Conservation (phyloP, 2,797 vertebrate species). For the Melanotaenia pygmaea region DNA sequence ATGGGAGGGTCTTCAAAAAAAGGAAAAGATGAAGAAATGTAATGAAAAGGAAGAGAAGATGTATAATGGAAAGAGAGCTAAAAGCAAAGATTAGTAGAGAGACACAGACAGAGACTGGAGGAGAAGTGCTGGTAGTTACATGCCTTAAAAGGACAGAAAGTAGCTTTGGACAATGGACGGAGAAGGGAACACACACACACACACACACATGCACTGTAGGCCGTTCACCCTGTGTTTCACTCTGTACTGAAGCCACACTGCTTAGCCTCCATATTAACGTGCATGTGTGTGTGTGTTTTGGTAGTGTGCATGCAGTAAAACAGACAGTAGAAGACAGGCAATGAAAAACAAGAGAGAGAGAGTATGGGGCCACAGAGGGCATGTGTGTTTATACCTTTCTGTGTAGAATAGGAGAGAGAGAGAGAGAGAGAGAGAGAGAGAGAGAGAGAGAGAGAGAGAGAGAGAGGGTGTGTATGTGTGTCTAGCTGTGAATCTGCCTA, state of each 20-base stretch:
- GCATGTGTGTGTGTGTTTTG: conserved; percentile 15
- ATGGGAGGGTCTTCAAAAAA: no score
- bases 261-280: conserved; percentile 14
- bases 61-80: conserved; percentile 55
- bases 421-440: conserved; percentile 11
- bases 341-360: conserved; percentile 43
- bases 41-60: conserved; percentile 41
- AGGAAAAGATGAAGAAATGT: conserved; percentile 3
- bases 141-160: conserved; percentile 81
- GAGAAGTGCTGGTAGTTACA: conserved; percentile 48
- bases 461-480: conserved; percentile 27
- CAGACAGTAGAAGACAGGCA: conserved; percentile 31
- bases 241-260: conserved; percentile 25
- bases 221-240: conserved; percentile 28
- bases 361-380: conserved; percentile 42
- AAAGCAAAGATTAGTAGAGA: conserved; percentile 31
- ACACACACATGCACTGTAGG: conserved; percentile 21
- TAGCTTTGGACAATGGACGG: conserved; percentile 42
- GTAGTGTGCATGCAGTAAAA: conserved; percentile 37
- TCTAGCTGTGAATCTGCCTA: conserved; percentile 56
- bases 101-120: conserved; percentile 10
- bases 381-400: conserved; percentile 49
- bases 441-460: not conserved
- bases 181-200: conserved; percentile 35
- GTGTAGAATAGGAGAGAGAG: conserved; percentile 5